These are phyloP conservation scores for Gymnoscopelus microlampas DNA, from an alignment of 2,797 vertebrate genomes.

Conservation along the genomic window DNA sequence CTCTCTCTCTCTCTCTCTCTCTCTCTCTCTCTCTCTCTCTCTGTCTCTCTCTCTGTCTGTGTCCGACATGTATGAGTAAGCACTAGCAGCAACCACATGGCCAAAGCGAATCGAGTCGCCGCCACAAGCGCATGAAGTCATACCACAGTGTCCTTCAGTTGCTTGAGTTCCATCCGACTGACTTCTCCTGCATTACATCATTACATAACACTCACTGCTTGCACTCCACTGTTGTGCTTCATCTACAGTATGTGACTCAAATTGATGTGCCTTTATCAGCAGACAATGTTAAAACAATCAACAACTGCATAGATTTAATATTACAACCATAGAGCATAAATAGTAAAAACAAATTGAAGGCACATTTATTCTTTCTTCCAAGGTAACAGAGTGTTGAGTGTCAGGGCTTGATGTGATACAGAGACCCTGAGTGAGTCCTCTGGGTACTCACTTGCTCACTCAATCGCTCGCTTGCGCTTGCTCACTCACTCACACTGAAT, in stretches of 20 bases:
- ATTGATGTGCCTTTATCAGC: too few relatives aligned
- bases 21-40: too few relatives aligned
- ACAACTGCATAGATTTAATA: slow-evolving; percentile 20
- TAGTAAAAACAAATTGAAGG: background rate
- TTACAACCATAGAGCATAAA: background rate
- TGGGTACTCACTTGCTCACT: background rate
- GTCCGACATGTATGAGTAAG: slow-evolving; percentile 58
- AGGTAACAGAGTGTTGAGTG: background rate
- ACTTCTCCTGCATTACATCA: slow-evolving; percentile 57
- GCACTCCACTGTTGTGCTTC: slow-evolving; percentile 31
- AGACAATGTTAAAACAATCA: too few relatives aligned
- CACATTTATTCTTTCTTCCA: background rate
- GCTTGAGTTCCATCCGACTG: slow-evolving; percentile 18
- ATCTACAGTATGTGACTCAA: background rate
- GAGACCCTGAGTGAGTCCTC: background rate
- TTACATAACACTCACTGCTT: slow-evolving; percentile 40
- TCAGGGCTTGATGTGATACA: background rate
- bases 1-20: slow-evolving; percentile 5
- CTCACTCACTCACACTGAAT: too few relatives aligned
- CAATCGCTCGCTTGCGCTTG: too few relatives aligned
- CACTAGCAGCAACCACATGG: slow-evolving; percentile 30
- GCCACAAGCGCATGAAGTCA: slow-evolving; percentile 42
- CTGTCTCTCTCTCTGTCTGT: background rate
- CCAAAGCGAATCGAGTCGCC: slow-evolving; percentile 28
- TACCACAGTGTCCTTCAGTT: slow-evolving; percentile 37